Percentiles rank a stretch among this genome's conserved stretches.
phyloP scores from a whole-genome alignment of 1,140 invertebrate species.

The Euura lappo region DNA sequence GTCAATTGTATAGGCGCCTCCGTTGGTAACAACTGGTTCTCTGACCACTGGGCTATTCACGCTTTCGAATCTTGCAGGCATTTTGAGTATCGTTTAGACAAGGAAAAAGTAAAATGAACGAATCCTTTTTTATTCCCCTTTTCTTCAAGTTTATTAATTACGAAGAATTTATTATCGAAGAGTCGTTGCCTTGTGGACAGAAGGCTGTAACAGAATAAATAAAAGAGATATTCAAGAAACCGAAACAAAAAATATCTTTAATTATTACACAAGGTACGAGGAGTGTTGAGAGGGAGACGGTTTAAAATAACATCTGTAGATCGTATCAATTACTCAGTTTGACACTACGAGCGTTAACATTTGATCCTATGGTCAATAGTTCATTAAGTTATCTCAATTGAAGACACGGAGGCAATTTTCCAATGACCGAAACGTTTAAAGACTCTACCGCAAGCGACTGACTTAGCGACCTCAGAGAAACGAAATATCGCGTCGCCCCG shows the following conservation, averaged over 20 bases:
- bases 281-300: neutral
- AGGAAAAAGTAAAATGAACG: too few relatives aligned
- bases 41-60: conserved; percentile 46
- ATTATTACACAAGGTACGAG: neutral
- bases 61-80: conserved; percentile 67
- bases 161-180: neutral
- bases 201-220: conserved; percentile 41
- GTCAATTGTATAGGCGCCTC: conserved; percentile 42
- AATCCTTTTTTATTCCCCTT: conserved; percentile 12
- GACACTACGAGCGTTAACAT: neutral
- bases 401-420: conserved; percentile 44
- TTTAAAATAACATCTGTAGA: too few relatives aligned
- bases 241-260: neutral
- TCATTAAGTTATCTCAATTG: conserved; percentile 52
- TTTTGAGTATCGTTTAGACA: conserved; percentile 41
- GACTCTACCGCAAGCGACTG: too few relatives aligned
- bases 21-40: conserved; percentile 45
- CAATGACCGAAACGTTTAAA: conserved; percentile 22
- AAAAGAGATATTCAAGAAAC: conserved; percentile 10
- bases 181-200: conserved; percentile 44
- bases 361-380: conserved; percentile 10
- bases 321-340: neutral
- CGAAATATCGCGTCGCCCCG: too few relatives aligned
- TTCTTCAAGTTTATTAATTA: neutral
- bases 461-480: too few relatives aligned